Evolutionary conservation across 2,888 invertebrate genomes (phyloP).

Genomic region (Phania funesta): DNA sequence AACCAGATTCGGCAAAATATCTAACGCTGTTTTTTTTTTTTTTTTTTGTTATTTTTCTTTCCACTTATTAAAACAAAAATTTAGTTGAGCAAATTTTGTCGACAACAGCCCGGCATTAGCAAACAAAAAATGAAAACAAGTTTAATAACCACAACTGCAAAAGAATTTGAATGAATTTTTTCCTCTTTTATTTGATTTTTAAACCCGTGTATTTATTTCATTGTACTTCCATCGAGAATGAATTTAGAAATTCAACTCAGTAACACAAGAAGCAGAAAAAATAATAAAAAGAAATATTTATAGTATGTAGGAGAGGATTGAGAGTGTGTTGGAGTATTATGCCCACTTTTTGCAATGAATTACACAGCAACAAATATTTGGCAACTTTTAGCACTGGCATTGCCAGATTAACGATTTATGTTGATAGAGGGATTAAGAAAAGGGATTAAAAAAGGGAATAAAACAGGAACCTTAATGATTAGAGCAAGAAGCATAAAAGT

Average conservation of each 20-base stretch:
- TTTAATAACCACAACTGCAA: conserved; percentile 39
- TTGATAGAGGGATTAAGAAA: background rate
- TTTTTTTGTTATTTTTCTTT: conserved; percentile 6
- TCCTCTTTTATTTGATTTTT: background rate
- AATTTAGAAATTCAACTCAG: conserved; percentile 56
- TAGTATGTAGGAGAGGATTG: background rate
- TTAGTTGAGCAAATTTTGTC: no score
- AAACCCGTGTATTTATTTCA: conserved; percentile 2
- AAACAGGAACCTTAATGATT: no score
- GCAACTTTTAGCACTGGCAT: background rate
- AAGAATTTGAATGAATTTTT: conserved; percentile 51
- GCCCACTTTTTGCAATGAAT: conserved; percentile 22
- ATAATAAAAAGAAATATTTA: conserved; percentile 13
- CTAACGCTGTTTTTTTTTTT: conserved; percentile 31
- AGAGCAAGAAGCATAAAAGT: no score
- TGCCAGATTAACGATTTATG: background rate
- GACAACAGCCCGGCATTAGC: conserved; percentile 16
- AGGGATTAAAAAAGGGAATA: no score
- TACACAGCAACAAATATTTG: background rate
- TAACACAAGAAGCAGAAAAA: conserved; percentile 18
- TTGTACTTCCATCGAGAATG: conserved; percentile 39
- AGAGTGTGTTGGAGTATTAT: background rate
- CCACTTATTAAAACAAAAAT: background rate
- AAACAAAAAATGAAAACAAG: conserved; percentile 44
- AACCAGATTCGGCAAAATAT: conserved; percentile 64